Evolutionary conservation across 2,113 vertebrate species (phyloP).

Genomic region (Dermatemys mawii): DNA sequence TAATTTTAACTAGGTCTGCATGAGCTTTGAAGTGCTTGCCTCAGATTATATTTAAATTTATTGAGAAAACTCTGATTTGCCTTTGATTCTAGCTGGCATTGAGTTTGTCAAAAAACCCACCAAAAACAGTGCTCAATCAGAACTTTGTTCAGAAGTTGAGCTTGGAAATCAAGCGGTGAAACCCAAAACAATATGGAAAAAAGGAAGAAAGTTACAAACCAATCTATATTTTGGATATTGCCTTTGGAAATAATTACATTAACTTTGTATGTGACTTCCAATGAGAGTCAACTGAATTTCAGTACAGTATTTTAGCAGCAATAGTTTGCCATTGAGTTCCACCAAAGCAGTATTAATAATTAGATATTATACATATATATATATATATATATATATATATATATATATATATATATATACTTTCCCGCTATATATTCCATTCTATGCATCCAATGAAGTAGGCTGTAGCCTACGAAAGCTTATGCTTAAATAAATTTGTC

Average conservation of each 20-base stretch:
- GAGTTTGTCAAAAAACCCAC: background rate
- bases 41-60: background rate
- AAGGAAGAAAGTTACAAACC: fast-evolving
- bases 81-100: background rate
- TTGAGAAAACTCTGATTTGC: background rate
- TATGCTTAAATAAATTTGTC: too few species aligned
- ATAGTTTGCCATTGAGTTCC: background rate
- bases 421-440: too few species aligned
- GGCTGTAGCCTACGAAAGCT: too few species aligned
- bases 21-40: background rate
- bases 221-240: background rate
- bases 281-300: background rate
- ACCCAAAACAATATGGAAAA: fast-evolving
- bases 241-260: background rate
- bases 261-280: background rate
- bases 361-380: too few species aligned
- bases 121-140: background rate
- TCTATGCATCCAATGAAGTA: too few species aligned
- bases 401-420: too few species aligned
- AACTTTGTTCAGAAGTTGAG: background rate
- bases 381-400: too few species aligned
- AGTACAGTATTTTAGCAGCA: background rate
- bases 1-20: background rate
- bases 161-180: background rate
- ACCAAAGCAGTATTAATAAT: fast-evolving